Conservation (phyloP, 2,797 vertebrate genomes). For the Argyrosomus regius region DNA sequence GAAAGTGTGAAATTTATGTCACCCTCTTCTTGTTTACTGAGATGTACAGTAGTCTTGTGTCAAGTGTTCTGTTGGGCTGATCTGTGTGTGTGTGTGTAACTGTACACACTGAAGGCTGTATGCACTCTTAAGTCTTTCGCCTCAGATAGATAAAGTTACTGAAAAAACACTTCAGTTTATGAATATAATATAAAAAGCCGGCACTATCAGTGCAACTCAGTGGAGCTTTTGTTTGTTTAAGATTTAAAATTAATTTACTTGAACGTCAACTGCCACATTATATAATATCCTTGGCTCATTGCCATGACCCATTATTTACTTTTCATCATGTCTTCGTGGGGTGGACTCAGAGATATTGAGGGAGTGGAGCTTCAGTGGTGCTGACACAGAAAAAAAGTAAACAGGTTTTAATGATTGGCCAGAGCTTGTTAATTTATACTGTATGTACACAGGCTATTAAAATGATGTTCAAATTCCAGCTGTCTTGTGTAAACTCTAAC, state of each 20-base stretch:
- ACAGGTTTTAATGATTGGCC: slow-evolving; percentile 13
- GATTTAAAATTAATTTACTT: not conserved
- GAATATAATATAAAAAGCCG: not conserved
- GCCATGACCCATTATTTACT: slow-evolving; percentile 34
- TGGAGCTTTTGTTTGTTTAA: not conserved
- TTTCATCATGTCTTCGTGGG: slow-evolving; percentile 18
- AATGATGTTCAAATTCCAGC: not conserved
- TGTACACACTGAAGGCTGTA: slow-evolving; percentile 4
- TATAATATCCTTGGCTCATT: not conserved
- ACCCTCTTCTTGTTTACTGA: not conserved
- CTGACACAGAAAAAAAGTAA: slow-evolving; percentile 14
- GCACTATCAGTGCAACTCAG: not conserved
- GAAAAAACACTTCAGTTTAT: not conserved
- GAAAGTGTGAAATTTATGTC: not conserved
- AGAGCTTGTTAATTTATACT: not conserved
- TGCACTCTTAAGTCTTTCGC: slow-evolving; percentile 11
- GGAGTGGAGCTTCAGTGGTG: slow-evolving; percentile 8
- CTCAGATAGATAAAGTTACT: not conserved
- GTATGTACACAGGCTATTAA: not conserved
- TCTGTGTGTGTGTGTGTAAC: not conserved
- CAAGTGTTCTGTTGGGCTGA: slow-evolving; percentile 23
- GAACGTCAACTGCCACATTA: not conserved
- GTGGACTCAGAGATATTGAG: not conserved
- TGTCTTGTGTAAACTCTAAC: not conserved
- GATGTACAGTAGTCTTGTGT: slow-evolving; percentile 17